Conservation (phyloP, 2,113 vertebrate species). For the Ammospiza caudacuta region DNA sequence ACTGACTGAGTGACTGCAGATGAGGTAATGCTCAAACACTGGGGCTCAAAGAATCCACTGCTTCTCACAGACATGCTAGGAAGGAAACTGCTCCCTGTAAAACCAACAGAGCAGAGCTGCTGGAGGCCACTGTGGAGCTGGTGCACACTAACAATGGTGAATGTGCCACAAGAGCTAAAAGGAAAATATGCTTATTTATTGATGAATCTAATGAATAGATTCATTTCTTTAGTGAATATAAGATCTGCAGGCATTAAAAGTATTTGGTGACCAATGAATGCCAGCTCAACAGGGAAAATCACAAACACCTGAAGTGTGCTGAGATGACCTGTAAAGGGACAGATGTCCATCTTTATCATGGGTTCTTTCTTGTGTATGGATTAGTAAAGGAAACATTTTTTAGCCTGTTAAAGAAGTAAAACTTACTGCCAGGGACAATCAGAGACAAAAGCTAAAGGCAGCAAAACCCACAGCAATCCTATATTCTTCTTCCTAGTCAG, state of each 20-base stretch:
- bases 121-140: not conserved
- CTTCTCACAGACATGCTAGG: not conserved
- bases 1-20: not conserved
- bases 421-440: not conserved
- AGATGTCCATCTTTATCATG: not conserved
- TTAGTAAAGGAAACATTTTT: not conserved
- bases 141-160: not conserved
- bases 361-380: not conserved
- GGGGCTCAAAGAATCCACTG: not conserved
- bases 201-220: not conserved
- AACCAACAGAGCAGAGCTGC: not conserved
- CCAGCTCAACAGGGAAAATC: not conserved
- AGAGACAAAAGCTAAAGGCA: not conserved
- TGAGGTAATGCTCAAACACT: not conserved
- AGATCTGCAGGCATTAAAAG: not conserved
- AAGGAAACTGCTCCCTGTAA: not conserved
- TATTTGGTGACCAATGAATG: not conserved
- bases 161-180: not conserved
- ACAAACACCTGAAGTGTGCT: not conserved
- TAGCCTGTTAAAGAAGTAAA: not conserved
- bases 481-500: not conserved
- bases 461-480: not conserved
- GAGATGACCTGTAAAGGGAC: not conserved
- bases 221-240: not conserved
- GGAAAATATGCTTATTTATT: not conserved